Percentiles rank a stretch among this genome's conserved stretches.
Conservation (phyloP, 2,113 vertebrate genomes). For the Struthidea cinerea region DNA sequence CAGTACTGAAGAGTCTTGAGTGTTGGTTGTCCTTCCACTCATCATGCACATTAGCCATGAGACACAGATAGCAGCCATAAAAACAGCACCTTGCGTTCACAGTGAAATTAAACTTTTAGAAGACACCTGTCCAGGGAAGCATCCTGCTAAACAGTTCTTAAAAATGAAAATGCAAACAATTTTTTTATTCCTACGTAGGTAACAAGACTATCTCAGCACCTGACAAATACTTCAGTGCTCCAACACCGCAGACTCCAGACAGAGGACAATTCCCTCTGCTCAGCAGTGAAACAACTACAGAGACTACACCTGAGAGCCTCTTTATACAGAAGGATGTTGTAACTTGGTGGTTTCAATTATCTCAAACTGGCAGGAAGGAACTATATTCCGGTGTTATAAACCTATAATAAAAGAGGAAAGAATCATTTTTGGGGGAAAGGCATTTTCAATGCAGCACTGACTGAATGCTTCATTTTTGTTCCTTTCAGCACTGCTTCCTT, state of each 20-base stretch:
- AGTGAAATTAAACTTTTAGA: not conserved
- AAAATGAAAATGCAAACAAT: not conserved
- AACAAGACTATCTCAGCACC: not conserved
- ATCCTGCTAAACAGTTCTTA: not conserved
- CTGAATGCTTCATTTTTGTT: conserved; percentile 45
- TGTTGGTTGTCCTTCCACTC: not conserved
- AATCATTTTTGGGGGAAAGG: not conserved
- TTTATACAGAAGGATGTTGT: not conserved
- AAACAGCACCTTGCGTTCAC: not conserved
- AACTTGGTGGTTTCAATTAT: not conserved
- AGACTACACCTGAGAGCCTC: not conserved
- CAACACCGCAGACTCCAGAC: not conserved
- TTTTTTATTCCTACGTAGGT: not conserved
- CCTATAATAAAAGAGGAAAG: not conserved
- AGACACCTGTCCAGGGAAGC: not conserved
- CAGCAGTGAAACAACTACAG: not conserved
- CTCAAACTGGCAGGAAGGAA: not conserved
- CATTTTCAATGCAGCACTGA: not conserved
- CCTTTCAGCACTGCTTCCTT: conserved; percentile 23
- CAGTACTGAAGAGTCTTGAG: not conserved
- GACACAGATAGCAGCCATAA: accelerated
- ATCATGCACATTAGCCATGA: not conserved
- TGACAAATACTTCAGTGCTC: not conserved
- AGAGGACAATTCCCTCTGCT: not conserved
- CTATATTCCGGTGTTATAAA: not conserved